Percentiles rank a stretch among this genome's conserved stretches.
phyloP scores from a whole-genome alignment of 2,888 invertebrate species.

The Xestia c-nigrum region DNA sequence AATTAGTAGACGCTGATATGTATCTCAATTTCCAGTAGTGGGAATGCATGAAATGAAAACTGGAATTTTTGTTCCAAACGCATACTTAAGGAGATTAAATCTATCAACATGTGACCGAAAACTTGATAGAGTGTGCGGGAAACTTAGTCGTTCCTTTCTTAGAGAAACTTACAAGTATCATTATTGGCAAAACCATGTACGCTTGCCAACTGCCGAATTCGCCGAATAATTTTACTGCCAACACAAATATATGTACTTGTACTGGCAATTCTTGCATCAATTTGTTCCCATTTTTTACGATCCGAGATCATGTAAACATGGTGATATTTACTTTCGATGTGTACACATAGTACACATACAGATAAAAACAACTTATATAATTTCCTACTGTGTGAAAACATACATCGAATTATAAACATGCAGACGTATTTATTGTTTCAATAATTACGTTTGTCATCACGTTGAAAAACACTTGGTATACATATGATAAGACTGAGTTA shows the following conservation, averaged over 20 bases:
- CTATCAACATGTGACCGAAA: conserved; percentile 30
- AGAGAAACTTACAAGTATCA: conserved; percentile 26
- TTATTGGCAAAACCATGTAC: conserved; percentile 37
- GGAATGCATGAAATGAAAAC: conserved; percentile 50
- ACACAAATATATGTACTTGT: conserved; percentile 34
- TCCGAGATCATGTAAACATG: conserved; percentile 36
- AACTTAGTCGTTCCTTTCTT: conserved; percentile 25
- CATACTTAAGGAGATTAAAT: conserved; percentile 46
- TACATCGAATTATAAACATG: conserved; percentile 1
- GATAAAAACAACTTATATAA: conserved; percentile 20
- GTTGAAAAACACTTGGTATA: conserved; percentile 7
- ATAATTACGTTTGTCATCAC: conserved; percentile 18
- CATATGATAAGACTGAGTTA: conserved; percentile 6
- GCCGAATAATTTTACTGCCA: conserved; percentile 44
- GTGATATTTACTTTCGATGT: conserved; percentile 18
- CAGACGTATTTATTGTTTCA: conserved; percentile 4
- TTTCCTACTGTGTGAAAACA: not conserved
- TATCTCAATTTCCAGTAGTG: conserved; percentile 48
- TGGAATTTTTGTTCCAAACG: conserved; percentile 40
- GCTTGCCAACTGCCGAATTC: conserved; percentile 57
- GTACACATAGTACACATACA: not conserved
- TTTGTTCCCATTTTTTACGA: conserved; percentile 45
- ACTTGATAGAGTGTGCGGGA: conserved; percentile 27
- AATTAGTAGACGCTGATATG: conserved; percentile 56
- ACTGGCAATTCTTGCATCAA: conserved; percentile 22